Base-by-base conservation (phyloP, 2,113 vertebrate genomes). In the Calidris pygmaea region DNA sequence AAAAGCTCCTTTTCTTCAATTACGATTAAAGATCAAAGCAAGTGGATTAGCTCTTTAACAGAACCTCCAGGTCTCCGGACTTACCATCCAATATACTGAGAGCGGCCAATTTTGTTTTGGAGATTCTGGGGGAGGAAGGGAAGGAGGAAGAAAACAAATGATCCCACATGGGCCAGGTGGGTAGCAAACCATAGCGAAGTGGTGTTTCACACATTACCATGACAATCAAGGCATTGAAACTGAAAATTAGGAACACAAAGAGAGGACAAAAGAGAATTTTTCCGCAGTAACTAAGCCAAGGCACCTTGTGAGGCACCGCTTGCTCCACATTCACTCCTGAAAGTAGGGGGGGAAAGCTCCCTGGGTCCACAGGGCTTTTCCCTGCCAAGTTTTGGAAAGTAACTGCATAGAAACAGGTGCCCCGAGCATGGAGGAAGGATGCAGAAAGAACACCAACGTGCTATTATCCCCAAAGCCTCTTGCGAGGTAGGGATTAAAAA, bases 21-120 rank as follows among this genome's bases (percentile, higher is more conserved):
- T 74, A 87, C 5, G n/a, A 93, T 55, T 89, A 85, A 89, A 88
- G 70, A 73, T 50, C 53, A 95, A 89, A 90, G 83, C 41, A 68
- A 89, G 29, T 6, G 43, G 17, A 79, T 76, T 48, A 78, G 58
- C 37, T 67, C 87, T 76, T 67, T 43, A 80, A 45, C 37, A 93
- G 41, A 58, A 59, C 23, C 17, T 18, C 67, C 63, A 84, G 24
- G 30, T 94, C 58, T 89, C 50, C 56, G 32, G 72, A 82, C 21
- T 30, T 76, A 82, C 21, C 24, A 85, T 27, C 52, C 50, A 92
- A 47, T 35, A 91, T 8, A 60, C 18, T 23, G 35, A 84, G 56
- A 63, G 53, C 0, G 2, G 59, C 41, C 63, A 59, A 14, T 48
- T 80, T 45, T 70, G 41, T 48, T 68, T 58, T 84, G 43, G 41